A percentile compares a stretch with the other conserved stretches of the same genome.
Evolutionary conservation across 1,140 invertebrate genomes (phyloP).

Genomic region (Vollenhovia emeryi): DNA sequence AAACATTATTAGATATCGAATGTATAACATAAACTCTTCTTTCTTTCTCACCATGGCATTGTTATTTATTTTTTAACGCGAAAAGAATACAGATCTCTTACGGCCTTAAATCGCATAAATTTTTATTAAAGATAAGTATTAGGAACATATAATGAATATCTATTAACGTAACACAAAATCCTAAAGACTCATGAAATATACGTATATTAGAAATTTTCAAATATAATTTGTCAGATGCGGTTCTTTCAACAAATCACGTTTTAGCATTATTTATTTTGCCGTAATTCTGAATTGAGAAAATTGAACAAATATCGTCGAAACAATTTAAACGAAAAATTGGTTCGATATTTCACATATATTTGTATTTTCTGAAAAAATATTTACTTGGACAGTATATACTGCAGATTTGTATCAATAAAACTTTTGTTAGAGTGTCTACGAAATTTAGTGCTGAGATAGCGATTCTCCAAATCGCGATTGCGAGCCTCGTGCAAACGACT

Average conservation of each 20-base stretch:
- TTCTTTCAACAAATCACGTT: too few relatives aligned
- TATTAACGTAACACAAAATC: too few relatives aligned
- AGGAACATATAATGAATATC: too few relatives aligned
- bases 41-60: neutral
- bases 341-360: neutral
- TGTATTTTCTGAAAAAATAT: neutral
- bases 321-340: neutral
- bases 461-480: neutral
- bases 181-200: too few relatives aligned
- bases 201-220: too few relatives aligned
- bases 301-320: neutral
- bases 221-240: too few relatives aligned
- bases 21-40: neutral
- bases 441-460: neutral
- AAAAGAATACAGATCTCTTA: neutral
- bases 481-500: neutral
- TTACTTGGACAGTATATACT: neutral
- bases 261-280: too few relatives aligned
- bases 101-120: too few relatives aligned
- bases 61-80: neutral
- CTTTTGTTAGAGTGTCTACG: neutral
- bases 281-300: neutral
- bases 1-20: neutral
- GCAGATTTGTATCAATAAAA: neutral
- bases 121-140: too few relatives aligned